Base-by-base conservation (phyloP, 2,797 vertebrate genomes). In the Neosilurus hyrtlii region DNA sequence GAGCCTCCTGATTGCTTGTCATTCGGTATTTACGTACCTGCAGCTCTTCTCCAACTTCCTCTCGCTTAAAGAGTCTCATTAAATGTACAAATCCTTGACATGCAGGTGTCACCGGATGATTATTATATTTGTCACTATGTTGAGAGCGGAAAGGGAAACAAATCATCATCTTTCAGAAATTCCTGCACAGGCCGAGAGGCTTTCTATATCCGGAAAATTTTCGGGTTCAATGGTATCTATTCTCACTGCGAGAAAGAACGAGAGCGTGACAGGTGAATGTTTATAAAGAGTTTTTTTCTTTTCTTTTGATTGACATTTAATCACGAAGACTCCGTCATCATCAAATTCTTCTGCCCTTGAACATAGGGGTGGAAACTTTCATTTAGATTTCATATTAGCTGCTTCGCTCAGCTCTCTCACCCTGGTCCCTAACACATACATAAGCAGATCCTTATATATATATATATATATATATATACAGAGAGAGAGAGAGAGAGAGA, bases 1-100 rank as follows among this genome's bases (percentile, higher is more conserved):
- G 66, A 22, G 30, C 72, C 43, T 83, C 66, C 77, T 84, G 80
- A 87, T 86, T 86, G 80, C 82, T 65, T 85, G 80, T 85, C 83
- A 79, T 77, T 80, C 79, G 67, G 72, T 66, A 61, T 80, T 57
- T 81, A 87, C 79, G 80, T 82, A 87, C 79, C 82, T 82, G 85
- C 62, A 70, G 79, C 63, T 71, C 61, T 80, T 49, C 81, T 65
- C 71, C 66, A 56, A 83, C 81, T 86, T 81, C 80, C 83, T 74
- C 52, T 83, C 67, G 65, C 57, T 70, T 51, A 49, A 77, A 82
- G 65, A 86, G 82, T 54, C 78, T 76, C 83, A 84, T 86, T 85
- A 87, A 84, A 82, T 61, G 75, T 84, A 83, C 57, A 86, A 70
- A 83, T 85, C 76, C 82, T 78, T 54, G 81, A 76, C 81, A 66